Percentiles rank a stretch among this genome's conserved stretches.
Conservation (phyloP, 1,140 invertebrate species). For the Euura saliciscinereae region DNA sequence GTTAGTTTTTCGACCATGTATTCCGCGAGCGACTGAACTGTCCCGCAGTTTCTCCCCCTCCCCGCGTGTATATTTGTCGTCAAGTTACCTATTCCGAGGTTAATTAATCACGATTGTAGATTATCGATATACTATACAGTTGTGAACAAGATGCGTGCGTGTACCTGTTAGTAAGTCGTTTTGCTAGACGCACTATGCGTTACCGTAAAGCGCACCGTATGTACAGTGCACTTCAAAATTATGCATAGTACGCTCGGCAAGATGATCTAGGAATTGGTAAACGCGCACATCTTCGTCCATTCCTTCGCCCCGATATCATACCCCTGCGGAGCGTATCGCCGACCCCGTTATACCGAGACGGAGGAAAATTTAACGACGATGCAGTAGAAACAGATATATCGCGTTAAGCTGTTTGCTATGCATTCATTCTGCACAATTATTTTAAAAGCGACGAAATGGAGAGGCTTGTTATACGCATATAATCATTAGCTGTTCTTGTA, state of each 20-base stretch:
- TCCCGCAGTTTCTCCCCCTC: too few relatives aligned
- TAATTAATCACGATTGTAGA: too few relatives aligned
- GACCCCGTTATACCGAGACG: not conserved
- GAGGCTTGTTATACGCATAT: not conserved
- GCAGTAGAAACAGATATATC: not conserved
- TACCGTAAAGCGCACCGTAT: not conserved
- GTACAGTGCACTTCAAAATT: not conserved
- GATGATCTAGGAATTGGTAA: not conserved
- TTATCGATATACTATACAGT: too few relatives aligned
- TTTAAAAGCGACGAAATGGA: not conserved
- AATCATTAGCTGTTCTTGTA: constrained; percentile 1
- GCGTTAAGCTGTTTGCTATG: not conserved
- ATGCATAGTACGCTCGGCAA: not conserved
- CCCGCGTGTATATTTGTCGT: too few relatives aligned
- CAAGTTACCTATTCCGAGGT: too few relatives aligned
- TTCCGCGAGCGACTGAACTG: not conserved
- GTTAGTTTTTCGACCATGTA: constrained; percentile 4
- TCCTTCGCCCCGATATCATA: not conserved
- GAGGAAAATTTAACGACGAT: not conserved
- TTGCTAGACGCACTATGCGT: not conserved
- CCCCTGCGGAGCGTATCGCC: not conserved
- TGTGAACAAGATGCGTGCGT: not conserved
- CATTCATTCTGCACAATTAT: not conserved
- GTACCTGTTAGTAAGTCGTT: not conserved
- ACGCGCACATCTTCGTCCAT: not conserved